Percentiles rank a stretch among this genome's conserved stretches.
Conservation (phyloP, 1,140 invertebrate genomes). For the Pachyrhynchus sulphureomaculatus region DNA sequence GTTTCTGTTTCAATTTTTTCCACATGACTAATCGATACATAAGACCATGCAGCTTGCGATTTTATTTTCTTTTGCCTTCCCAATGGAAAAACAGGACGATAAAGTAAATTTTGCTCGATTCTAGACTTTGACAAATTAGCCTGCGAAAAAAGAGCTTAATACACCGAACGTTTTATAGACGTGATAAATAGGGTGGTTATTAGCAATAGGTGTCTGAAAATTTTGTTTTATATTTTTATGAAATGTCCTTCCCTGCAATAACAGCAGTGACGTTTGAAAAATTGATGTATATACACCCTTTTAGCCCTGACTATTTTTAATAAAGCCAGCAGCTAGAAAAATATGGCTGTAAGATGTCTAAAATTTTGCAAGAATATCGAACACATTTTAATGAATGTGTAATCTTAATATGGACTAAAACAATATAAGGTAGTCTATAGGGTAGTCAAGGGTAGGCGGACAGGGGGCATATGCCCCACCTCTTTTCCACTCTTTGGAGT, state of each 20-base stretch:
- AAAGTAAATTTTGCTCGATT: background rate
- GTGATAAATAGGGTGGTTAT: background rate
- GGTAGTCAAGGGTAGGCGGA: too few species aligned
- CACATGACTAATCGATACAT: background rate
- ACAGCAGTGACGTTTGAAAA: too few species aligned
- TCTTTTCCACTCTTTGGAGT: too few species aligned
- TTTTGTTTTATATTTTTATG: background rate
- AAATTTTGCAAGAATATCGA: too few species aligned
- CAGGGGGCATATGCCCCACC: too few species aligned
- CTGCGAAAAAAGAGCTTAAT: background rate
- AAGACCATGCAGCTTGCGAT: background rate
- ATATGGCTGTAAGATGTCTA: too few species aligned
- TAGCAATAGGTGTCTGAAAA: background rate
- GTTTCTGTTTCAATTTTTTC: background rate
- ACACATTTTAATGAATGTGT: too few species aligned
- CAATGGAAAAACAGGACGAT: background rate
- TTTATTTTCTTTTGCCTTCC: constrained; percentile 1
- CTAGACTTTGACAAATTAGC: background rate
- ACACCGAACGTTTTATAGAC: background rate
- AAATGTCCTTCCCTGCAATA: background rate
- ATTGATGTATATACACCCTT: too few species aligned
- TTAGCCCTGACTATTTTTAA: too few species aligned
- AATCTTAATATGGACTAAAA: too few species aligned
- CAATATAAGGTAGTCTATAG: too few species aligned
- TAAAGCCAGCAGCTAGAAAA: too few species aligned